Evolutionary conservation across 1,140 invertebrate genomes (phyloP).

Genomic region (Bombus consobrinus): DNA sequence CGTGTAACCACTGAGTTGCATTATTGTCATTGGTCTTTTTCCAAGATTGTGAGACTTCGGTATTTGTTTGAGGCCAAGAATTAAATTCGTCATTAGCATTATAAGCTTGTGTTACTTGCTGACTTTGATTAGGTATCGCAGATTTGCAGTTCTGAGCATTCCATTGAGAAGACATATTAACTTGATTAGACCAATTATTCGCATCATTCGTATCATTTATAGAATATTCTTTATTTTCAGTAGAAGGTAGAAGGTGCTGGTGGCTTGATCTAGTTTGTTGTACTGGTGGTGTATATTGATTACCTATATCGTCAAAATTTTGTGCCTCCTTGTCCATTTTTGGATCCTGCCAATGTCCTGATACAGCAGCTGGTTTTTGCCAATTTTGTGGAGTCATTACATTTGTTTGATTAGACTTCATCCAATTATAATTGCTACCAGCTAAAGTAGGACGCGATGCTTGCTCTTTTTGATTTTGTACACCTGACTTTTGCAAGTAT

Average conservation of each 20-base stretch:
- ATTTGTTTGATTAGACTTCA: constrained; percentile 48
- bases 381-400: constrained; percentile 60
- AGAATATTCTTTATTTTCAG: constrained; percentile 56
- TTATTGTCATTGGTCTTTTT: constrained; percentile 54
- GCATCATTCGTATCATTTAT: constrained; percentile 47
- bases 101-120: constrained; percentile 28
- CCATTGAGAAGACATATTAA: constrained; percentile 34
- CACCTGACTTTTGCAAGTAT: constrained; percentile 25
- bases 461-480: constrained; percentile 58
- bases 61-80: constrained; percentile 57
- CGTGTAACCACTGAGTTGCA: constrained; percentile 59
- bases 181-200: constrained; percentile 17
- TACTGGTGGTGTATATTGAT: constrained; percentile 29
- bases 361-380: constrained; percentile 68
- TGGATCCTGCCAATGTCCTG: constrained; percentile 70
- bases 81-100: constrained; percentile 48
- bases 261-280: constrained; percentile 41
- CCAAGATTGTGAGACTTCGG: constrained; percentile 59
- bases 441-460: constrained; percentile 26
- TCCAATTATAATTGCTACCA: constrained; percentile 75
- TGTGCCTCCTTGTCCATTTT: constrained; percentile 57
- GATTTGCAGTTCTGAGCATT: constrained; percentile 48
- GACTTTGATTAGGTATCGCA: constrained; percentile 10
- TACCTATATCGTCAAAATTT: constrained; percentile 48
- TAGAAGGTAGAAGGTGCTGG: constrained; percentile 4